A percentile compares a stretch with the other conserved stretches of the same genome.
These are phyloP conservation scores for Gulo gulo DNA, from an alignment of 2,113 vertebrate species.

Conservation along the genomic window DNA sequence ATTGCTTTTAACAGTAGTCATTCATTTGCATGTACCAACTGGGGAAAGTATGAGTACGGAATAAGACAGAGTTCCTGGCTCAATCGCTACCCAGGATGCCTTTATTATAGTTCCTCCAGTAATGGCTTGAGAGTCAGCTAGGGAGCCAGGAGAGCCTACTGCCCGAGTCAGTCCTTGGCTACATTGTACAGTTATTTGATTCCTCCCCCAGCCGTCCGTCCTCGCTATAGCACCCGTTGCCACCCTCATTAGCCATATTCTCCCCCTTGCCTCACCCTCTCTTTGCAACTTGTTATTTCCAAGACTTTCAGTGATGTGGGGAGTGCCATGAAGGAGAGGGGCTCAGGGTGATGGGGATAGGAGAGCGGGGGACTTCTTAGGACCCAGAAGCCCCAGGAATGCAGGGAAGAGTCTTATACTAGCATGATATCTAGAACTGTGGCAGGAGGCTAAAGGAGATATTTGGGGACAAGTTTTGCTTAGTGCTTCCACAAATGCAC, in stretches of 20 bases:
- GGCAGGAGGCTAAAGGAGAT: neutral
- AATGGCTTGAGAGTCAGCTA: neutral
- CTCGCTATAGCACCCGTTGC: neutral
- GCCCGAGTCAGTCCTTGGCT: neutral
- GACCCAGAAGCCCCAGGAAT: neutral
- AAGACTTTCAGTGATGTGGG: neutral
- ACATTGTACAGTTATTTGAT: fast-evolving
- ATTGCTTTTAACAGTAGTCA: neutral
- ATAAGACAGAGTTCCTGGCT: neutral
- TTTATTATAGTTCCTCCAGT: neutral
- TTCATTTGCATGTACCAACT: neutral
- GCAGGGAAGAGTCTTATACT: neutral
- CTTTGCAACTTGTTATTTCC: neutral
- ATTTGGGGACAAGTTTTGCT: neutral
- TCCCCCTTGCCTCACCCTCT: neutral
- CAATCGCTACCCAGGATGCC: neutral
- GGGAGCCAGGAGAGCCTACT: neutral
- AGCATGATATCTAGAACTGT: neutral
- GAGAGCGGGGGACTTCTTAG: neutral
- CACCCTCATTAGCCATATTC: no score
- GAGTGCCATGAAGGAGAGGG: neutral
- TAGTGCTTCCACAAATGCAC: neutral
- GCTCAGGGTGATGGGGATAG: fast-evolving
- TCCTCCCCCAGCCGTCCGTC: neutral
- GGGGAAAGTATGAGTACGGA: neutral